Conservation (phyloP, 2,113 vertebrate species). For the Piaya cayana region DNA sequence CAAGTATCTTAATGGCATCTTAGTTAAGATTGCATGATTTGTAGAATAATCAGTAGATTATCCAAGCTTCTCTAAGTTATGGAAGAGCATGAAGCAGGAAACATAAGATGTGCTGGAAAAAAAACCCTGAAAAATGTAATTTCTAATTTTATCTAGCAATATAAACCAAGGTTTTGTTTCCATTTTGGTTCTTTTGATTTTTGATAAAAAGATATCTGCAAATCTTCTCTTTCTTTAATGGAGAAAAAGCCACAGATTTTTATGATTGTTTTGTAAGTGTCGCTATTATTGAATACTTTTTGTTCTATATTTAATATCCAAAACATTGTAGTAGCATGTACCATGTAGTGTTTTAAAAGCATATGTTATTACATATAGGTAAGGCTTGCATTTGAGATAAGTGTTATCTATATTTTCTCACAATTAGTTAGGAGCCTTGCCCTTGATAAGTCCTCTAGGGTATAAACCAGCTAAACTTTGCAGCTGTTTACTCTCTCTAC, state of each 20-base stretch:
- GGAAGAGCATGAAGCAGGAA: background rate
- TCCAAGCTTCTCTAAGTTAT: background rate
- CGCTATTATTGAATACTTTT: background rate
- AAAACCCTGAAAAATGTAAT: background rate
- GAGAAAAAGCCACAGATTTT: background rate
- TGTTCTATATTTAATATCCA: background rate
- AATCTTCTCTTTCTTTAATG: background rate
- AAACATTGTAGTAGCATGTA: background rate
- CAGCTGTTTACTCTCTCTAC: background rate
- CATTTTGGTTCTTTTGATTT: rapidly evolving
- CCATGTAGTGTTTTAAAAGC: background rate
- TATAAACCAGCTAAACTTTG: background rate
- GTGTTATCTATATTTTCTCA: background rate
- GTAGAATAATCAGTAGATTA: background rate
- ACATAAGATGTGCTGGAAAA: background rate
- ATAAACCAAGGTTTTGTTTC: background rate
- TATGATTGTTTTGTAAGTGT: background rate
- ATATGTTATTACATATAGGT: background rate
- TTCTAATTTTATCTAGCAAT: background rate
- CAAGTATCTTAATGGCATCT: background rate
- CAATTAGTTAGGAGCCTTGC: background rate
- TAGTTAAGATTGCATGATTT: background rate
- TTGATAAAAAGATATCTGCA: background rate
- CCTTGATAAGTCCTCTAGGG: background rate
- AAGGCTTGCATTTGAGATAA: background rate